phyloP scores from a whole-genome alignment of 2,113 vertebrate genomes.

The Edolisoma coerulescens region DNA sequence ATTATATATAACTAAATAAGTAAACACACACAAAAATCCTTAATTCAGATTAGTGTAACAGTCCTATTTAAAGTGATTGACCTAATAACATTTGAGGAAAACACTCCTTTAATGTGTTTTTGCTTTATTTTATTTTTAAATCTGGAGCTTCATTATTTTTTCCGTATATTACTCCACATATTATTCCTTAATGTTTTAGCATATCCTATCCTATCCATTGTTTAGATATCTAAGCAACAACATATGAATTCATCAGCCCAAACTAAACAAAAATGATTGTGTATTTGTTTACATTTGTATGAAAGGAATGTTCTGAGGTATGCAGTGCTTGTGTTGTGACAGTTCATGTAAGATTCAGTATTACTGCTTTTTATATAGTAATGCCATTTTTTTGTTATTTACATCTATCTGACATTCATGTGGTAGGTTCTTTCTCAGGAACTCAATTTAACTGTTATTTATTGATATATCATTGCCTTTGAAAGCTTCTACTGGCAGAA shows the following conservation, averaged over 20 bases:
- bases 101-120: slow-evolving; percentile 67
- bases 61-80: slow-evolving; percentile 73
- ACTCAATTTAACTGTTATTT: slow-evolving; percentile 85
- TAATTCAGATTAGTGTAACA: slow-evolving; percentile 74
- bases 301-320: slow-evolving; percentile 84
- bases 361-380: slow-evolving; percentile 74
- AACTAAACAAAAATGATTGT: slow-evolving; percentile 68
- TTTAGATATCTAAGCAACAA: slow-evolving; percentile 72
- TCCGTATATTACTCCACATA: slow-evolving; percentile 70
- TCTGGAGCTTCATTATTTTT: slow-evolving; percentile 62
- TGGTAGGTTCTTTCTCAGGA: slow-evolving; percentile 86
- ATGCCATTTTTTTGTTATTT: slow-evolving; percentile 73
- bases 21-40: slow-evolving; percentile 67
- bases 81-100: slow-evolving; percentile 70
- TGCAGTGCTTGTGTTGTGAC: slow-evolving; percentile 87
- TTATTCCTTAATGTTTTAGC: slow-evolving; percentile 74
- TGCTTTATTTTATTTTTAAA: slow-evolving; percentile 69
- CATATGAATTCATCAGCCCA: slow-evolving; percentile 68
- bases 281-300: slow-evolving; percentile 91
- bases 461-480: slow-evolving; percentile 84
- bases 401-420: slow-evolving; percentile 75
- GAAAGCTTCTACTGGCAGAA: slow-evolving; percentile 83
- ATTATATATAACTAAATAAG: slow-evolving; percentile 71
- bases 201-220: slow-evolving; percentile 70
- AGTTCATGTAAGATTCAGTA: slow-evolving; percentile 93